A percentile compares a stretch with the other conserved stretches of the same genome.
Evolutionary conservation across 2,888 invertebrate genomes (phyloP).

Genomic region (Rhogogaster chlorosoma): DNA sequence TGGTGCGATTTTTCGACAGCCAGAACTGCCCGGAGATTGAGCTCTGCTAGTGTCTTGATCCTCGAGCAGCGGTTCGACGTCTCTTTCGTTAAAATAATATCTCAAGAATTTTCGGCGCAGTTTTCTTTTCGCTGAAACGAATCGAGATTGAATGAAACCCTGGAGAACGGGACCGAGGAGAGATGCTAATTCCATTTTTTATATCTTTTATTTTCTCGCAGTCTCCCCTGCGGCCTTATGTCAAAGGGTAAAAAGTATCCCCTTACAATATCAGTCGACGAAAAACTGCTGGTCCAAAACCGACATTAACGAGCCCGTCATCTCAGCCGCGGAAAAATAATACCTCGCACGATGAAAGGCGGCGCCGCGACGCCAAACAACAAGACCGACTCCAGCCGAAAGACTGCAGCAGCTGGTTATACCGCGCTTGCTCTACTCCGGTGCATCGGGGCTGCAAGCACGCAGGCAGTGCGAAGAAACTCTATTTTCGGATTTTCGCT

Average conservation of each 20-base stretch:
- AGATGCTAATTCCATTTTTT: constrained; percentile 5
- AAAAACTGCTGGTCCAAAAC: neutral
- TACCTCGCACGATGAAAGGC: neutral
- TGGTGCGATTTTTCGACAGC: neutral
- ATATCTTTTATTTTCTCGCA: no score
- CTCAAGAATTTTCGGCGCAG: neutral
- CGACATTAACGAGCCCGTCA: neutral
- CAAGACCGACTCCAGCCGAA: constrained; percentile 38
- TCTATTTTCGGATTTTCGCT: constrained; percentile 50
- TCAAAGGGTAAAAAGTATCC: neutral
- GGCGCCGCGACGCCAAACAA: constrained; percentile 12
- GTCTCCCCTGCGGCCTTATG: neutral
- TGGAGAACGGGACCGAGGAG: neutral
- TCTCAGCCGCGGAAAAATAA: neutral
- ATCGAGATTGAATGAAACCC: constrained; percentile 25
- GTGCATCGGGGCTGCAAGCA: neutral
- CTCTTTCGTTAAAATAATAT: constrained; percentile 29
- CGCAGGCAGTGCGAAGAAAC: constrained; percentile 11
- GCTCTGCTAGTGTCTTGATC: neutral
- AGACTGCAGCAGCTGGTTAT: constrained; percentile 41
- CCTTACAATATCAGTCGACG: neutral
- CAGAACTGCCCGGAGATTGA: neutral
- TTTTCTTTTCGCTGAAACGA: constrained; percentile 45
- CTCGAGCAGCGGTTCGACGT: neutral
- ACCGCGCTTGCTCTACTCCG: neutral